Evolutionary conservation across 2,888 invertebrate genomes (phyloP).

Genomic region (Chirona hameri): DNA sequence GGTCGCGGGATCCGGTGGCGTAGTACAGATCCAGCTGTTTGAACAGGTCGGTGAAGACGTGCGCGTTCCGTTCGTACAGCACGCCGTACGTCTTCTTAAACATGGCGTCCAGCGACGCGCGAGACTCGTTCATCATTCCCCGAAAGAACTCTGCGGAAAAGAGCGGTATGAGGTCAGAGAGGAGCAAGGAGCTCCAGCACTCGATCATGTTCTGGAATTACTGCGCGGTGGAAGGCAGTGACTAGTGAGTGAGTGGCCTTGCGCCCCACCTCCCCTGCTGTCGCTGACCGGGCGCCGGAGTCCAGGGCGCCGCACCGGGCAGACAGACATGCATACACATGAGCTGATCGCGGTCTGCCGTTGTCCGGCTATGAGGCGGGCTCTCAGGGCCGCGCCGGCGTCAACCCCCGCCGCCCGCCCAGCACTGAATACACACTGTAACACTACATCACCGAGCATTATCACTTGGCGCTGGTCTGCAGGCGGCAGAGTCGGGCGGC

Average conservation of each 20-base stretch:
- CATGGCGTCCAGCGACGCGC: constrained; percentile 88
- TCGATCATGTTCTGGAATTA: neutral
- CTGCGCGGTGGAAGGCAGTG: neutral
- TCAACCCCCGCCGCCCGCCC: neutral
- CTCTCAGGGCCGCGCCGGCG: neutral
- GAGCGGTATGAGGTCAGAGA: neutral
- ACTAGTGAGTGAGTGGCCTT: neutral
- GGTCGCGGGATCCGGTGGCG: constrained; percentile 73
- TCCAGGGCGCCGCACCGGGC: neutral
- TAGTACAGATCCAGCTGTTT: constrained; percentile 86
- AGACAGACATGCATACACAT: neutral
- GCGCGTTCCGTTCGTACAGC: constrained; percentile 88
- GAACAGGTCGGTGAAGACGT: constrained; percentile 88
- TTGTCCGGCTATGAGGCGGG: neutral
- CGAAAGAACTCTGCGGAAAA: constrained; percentile 76
- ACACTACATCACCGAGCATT: neutral
- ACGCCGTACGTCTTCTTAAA: constrained; percentile 92
- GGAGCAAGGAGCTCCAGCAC: neutral
- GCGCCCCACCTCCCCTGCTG: neutral
- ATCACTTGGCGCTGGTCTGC: neutral
- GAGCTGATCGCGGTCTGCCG: neutral
- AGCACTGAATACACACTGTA: neutral
- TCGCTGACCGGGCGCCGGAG: neutral
- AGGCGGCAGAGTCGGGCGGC: no score
- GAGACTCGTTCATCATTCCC: constrained; percentile 74